phyloP scores from a whole-genome alignment of 2,113 vertebrate species.

The Cryptomyrus ogoouensis region DNA sequence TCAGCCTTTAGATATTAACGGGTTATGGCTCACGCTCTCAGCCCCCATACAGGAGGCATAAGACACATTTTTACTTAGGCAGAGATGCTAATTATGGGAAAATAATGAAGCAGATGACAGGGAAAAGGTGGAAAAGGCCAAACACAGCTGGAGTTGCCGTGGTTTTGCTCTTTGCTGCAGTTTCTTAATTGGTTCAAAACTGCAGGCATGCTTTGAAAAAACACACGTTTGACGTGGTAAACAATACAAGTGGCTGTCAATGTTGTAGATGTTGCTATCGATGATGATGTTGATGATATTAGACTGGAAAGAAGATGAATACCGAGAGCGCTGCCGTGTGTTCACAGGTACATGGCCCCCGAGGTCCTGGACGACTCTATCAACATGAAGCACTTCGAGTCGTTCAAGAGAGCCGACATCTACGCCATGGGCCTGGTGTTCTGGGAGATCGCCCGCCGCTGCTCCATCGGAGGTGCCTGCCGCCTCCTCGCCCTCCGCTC shows the following conservation, averaged over 20 bases:
- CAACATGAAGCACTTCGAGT: constrained; percentile 85
- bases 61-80: background rate
- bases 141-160: background rate
- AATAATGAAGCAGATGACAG: background rate
- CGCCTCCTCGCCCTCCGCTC: background rate
- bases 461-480: constrained; percentile 74
- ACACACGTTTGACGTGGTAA: no score
- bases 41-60: background rate
- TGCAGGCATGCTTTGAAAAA: no score
- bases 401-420: constrained; percentile 80
- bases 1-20: background rate
- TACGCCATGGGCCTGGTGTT: constrained; percentile 83
- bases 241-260: background rate
- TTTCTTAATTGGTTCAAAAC: background rate
- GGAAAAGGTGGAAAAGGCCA: background rate
- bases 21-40: background rate
- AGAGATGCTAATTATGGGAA: background rate
- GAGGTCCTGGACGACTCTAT: constrained; percentile 83
- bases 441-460: constrained; percentile 79
- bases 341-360: constrained; percentile 77
- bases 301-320: background rate
- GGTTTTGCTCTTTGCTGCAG: background rate
- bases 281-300: background rate
- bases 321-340: background rate
- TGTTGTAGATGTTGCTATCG: background rate